Percentiles rank a stretch among this genome's conserved stretches.
Evolutionary conservation across 2,797 vertebrate genomes (phyloP).

Genomic region (Sebastolobus altivelis): DNA sequence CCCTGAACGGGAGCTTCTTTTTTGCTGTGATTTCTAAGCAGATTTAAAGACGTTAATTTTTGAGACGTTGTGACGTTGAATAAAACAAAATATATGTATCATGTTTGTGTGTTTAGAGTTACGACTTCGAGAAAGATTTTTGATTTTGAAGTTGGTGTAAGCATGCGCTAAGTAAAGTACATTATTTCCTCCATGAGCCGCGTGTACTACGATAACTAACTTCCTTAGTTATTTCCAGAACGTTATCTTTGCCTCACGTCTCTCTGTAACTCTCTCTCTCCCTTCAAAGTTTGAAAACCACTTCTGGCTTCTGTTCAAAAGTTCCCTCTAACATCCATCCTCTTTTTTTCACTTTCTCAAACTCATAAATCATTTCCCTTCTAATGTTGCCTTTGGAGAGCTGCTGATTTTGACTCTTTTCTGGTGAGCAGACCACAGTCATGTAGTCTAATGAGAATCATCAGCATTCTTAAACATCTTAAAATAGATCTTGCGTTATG

Average conservation of each 20-base stretch:
- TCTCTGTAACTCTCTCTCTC: not conserved
- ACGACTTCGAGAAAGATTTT: not conserved
- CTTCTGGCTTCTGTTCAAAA: constrained; percentile 7
- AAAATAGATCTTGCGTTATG: constrained; percentile 13
- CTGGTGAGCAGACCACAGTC: not conserved
- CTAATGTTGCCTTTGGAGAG: constrained; percentile 43
- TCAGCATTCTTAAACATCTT: constrained; percentile 4
- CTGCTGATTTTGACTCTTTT: constrained; percentile 13
- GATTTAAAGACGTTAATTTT: not conserved
- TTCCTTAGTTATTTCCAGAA: not conserved
- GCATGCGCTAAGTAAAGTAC: not conserved
- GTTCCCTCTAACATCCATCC: not conserved
- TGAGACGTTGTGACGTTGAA: not conserved
- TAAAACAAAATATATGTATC: not conserved
- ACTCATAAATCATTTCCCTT: constrained; percentile 30
- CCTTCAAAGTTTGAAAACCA: constrained; percentile 6
- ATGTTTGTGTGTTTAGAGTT: not conserved
- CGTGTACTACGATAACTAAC: not conserved
- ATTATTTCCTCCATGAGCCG: not conserved
- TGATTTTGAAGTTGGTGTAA: not conserved
- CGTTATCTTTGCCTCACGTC: not conserved
- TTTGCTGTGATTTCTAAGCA: not conserved
- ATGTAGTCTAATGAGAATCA: constrained; percentile 20
- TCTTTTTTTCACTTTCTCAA: constrained; percentile 13
- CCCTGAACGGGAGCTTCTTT: not conserved